phyloP scores from a whole-genome alignment of 1,140 invertebrate species.

The Vanessa atalanta region DNA sequence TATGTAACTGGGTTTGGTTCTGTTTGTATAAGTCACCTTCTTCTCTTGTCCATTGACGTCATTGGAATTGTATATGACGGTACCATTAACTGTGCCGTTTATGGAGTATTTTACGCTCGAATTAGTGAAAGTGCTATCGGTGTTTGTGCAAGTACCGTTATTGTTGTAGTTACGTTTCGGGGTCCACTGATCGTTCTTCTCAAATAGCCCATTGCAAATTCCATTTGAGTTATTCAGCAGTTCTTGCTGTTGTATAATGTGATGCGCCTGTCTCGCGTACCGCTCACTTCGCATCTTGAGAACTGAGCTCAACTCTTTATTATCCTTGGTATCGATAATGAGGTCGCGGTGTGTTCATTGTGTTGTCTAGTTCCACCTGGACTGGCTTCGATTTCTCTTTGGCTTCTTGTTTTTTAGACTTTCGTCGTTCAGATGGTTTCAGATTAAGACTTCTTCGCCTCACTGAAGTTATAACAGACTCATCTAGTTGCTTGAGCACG shows the following conservation, averaged over 20 bases:
- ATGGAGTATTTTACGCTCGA: slow-evolving; percentile 45
- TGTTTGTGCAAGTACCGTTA: slow-evolving; percentile 34
- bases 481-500: slow-evolving; percentile 92
- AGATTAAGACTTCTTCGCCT: slow-evolving; percentile 58
- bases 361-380: slow-evolving; percentile 52
- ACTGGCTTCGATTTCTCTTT: slow-evolving; percentile 67
- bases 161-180: slow-evolving; percentile 21
- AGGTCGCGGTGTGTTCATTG: slow-evolving; percentile 1
- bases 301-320: slow-evolving; percentile 61
- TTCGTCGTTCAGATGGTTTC: slow-evolving; percentile 55
- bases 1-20: slow-evolving; percentile 47
- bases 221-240: slow-evolving; percentile 58
- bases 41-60: slow-evolving; percentile 56
- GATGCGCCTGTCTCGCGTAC: slow-evolving; percentile 63
- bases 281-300: slow-evolving; percentile 62
- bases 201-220: slow-evolving; percentile 55
- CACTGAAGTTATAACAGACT: slow-evolving; percentile 83
- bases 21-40: slow-evolving; percentile 45
- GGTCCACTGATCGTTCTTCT: slow-evolving; percentile 36
- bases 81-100: slow-evolving; percentile 39
- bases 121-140: slow-evolving; percentile 41
- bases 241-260: slow-evolving; percentile 66
- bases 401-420: slow-evolving; percentile 65
- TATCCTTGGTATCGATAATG: slow-evolving; percentile 65
- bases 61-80: slow-evolving; percentile 45